These are phyloP conservation scores for Ctena decussata DNA, from an alignment of 2,888 invertebrate genomes.

Conservation along the genomic window DNA sequence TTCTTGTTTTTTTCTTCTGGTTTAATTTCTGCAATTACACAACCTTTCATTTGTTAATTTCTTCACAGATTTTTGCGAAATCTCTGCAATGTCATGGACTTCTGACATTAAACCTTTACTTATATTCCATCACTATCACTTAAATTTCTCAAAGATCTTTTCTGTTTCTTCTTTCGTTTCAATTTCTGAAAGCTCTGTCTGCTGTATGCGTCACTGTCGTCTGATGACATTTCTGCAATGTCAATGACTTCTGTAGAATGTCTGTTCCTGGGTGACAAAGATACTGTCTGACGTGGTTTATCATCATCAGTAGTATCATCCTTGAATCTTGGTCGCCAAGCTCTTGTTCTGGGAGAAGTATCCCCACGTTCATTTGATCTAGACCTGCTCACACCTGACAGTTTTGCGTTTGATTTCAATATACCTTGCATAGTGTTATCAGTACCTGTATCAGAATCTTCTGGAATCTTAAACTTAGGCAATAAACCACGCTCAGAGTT, in stretches of 20 bases:
- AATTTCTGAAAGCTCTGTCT: not conserved
- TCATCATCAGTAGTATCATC: not conserved
- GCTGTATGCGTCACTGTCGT: slow-evolving; percentile 4
- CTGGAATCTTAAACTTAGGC: slow-evolving; percentile 8
- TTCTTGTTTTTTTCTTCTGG: too few species aligned
- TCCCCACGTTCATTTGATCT: not conserved
- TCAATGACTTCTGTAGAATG: not conserved
- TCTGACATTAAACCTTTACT: too few species aligned
- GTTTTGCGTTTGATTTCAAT: not conserved
- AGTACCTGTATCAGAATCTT: slow-evolving; percentile 12
- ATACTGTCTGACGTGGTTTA: not conserved
- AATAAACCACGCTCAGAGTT: not conserved
- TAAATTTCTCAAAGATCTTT: not conserved
- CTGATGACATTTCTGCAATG: not conserved
- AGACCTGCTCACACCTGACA: not conserved
- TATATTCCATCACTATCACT: not conserved
- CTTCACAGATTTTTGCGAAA: too few species aligned
- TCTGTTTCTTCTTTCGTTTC: not conserved
- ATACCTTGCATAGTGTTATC: slow-evolving; percentile 12
- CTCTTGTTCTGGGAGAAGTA: not conserved
- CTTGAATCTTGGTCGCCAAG: not conserved
- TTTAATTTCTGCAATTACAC: too few species aligned
- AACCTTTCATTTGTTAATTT: too few species aligned
- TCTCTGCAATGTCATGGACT: too few species aligned
- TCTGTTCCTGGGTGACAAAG: not conserved